phyloP scores from a whole-genome alignment of 2,888 invertebrate genomes.

The Chromoteleia sp. region DNA sequence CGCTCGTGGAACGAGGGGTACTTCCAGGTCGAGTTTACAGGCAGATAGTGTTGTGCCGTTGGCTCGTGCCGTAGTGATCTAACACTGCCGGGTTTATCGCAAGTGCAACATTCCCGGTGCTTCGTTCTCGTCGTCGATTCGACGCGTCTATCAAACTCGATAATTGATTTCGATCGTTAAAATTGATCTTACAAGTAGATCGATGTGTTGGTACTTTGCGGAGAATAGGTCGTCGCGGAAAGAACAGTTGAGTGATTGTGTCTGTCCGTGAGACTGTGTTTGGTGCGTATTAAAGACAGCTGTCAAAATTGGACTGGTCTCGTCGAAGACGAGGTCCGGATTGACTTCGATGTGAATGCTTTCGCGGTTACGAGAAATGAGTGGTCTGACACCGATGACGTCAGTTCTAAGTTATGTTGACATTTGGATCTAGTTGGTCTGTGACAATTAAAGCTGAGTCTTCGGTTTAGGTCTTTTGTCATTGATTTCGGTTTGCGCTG shows the following conservation, averaged over 20 bases:
- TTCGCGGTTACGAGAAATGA: neutral
- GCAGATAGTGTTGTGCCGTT: slow-evolving; percentile 85
- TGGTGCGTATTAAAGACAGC: slow-evolving; percentile 28
- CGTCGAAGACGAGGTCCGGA: slow-evolving; percentile 2
- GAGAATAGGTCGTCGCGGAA: neutral
- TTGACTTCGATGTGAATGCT: neutral
- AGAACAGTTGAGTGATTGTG: slow-evolving; percentile 49
- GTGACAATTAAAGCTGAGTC: neutral
- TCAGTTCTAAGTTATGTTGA: neutral
- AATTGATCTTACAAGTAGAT: neutral
- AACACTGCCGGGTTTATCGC: slow-evolving; percentile 75
- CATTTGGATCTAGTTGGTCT: slow-evolving; percentile 1
- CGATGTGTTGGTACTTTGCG: slow-evolving; percentile 7
- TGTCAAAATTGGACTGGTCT: slow-evolving; percentile 32
- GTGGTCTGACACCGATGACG: neutral
- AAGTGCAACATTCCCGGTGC: slow-evolving; percentile 68
- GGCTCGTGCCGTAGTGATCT: slow-evolving; percentile 82
- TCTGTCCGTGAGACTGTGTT: slow-evolving; percentile 53
- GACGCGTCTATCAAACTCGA: neutral
- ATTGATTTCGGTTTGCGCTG: neutral
- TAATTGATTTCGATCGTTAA: neutral
- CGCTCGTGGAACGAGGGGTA: slow-evolving; percentile 78
- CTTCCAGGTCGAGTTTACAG: slow-evolving; percentile 78
- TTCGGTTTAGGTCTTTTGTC: neutral
- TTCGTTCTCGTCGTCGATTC: slow-evolving; percentile 3